Base-by-base conservation (phyloP, 2,888 invertebrate species). In the Andrena praecox region DNA sequence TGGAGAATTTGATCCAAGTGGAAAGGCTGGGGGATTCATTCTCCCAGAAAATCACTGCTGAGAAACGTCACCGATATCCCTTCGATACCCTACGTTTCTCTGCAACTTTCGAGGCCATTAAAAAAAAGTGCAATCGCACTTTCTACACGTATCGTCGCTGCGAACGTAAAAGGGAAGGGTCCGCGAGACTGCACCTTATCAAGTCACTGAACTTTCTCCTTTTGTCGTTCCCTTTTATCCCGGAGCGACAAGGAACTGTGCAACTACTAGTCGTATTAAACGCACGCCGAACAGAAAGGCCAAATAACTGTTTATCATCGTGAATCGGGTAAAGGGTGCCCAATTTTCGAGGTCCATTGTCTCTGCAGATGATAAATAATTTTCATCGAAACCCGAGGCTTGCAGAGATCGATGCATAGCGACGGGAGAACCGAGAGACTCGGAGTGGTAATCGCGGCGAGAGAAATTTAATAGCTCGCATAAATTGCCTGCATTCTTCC, bases 391-490 rank as follows among this genome's bases (percentile, higher is more conserved):
- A 59, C 52, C 16, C 24, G 24, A 24, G 10, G 20, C 31, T 31
- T n/a, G 42, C 10, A 33, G 60, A 20, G 66, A 72, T 8, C 56
- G 56, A 66, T 73, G 33, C 60, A 54, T 62, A 27, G 72, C 72
- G 66, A 80, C 69, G 72, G 63, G 2, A 48, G 69, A 69, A 50
- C 56, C 75, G 82, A 71, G 35, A 67, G 70, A 33, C 50, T 64
- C 85, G 54, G 8, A 72, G 50, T n/a, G 70, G 50, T 64, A 77
- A 82, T 66, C 69, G 63, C 69, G 31, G 60, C 70, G 66, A 86
- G 91, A 92, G 91, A 92, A 91, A 92, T 91, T 92, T 91, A 92
- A 92, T 92, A 85, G 89, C 84, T 77, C 78, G 68, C 80, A 79
- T 79, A 90, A 86, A 88, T 89, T 85, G 77, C 64, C 72, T 77